Base-by-base conservation (phyloP, 2,888 invertebrate species). In the Coecobrya sp. region DNA sequence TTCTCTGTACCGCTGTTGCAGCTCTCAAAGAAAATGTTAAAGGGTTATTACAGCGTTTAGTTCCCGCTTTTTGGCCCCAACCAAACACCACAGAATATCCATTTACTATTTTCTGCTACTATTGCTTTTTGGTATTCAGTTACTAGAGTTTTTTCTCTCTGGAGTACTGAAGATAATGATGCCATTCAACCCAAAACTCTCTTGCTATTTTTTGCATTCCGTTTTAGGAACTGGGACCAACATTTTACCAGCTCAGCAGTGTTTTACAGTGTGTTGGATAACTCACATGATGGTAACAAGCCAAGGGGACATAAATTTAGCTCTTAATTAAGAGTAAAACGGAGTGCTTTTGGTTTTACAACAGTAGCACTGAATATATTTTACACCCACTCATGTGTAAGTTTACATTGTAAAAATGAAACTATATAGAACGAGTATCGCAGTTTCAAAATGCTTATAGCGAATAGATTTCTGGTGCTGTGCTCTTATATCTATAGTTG, bases 271-370 rank as follows among this genome's bases (percentile, higher is more conserved):
- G 55, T 82, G 82, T 76, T 49, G 22, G 76, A 49, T 49, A 45
- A 76, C 76, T 49, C 22, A 25, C 45, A 59, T 19, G 85, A 68
- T 65, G 36, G 45, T 49, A 85, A 52, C 49, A 68, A 68, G 85
- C 68, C 27, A 65, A 86, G 16, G 86, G 70, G 55, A 86, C 86
- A 86, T 86, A 86, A 86, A 86, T 86, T 86, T 86, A 59, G 52
- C 86, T 49, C 73, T 86, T 86, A 86, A 86, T 86, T 86, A 86
- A 86, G 85, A 85, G 49, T 8, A 49, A 68, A 68, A 68, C 45
- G 45, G 36, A 62, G 25, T 85, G 85, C 10, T 49, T 65, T 62
- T 82, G 62, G 25, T 68, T 85, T 68, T 22, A 25, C 62, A 62
- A 42, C 30, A 22, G 27, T 55, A 19, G 3, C 10, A 25, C 22